Evolutionary conservation across 2,113 vertebrate species (phyloP).

Genomic region (Labeo catla): DNA sequence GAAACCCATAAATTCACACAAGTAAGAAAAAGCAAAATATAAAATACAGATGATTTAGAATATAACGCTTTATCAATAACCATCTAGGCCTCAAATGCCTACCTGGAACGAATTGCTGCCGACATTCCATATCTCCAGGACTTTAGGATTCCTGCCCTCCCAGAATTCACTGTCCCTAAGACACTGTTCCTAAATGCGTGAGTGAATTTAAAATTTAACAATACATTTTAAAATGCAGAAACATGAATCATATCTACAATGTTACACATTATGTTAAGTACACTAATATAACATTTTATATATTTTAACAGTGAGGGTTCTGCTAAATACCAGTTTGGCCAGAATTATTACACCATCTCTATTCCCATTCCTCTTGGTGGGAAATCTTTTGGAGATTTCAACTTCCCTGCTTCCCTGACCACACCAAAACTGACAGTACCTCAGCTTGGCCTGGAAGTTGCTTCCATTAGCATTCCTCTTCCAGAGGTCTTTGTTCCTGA

Average conservation of each 20-base stretch:
- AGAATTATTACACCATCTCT: conserved; percentile 74
- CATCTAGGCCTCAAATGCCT: conserved; percentile 80
- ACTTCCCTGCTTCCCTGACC: conserved; percentile 73
- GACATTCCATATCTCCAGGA: conserved; percentile 79
- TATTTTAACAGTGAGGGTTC: conserved; percentile 78
- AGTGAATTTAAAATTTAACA: conserved; percentile 35
- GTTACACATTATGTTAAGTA: neutral
- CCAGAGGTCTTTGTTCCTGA: conserved; percentile 82
- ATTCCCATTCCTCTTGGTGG: conserved; percentile 89
- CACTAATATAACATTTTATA: neutral
- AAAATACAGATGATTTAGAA: neutral
- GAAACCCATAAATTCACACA: neutral
- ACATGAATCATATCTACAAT: neutral
- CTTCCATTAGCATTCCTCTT: conserved; percentile 76
- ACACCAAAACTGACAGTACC: conserved; percentile 78
- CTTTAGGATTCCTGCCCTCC: conserved; percentile 79
- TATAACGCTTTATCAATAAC: neutral
- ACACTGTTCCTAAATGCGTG: conserved; percentile 88
- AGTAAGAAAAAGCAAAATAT: neutral
- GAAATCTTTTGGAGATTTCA: conserved; percentile 80
- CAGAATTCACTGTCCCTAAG: conserved; percentile 81
- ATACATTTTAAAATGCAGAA: neutral
- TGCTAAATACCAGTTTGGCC: conserved; percentile 81
- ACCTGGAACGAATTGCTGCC: conserved; percentile 79
- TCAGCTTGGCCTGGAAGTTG: conserved; percentile 79